Evolutionary conservation across 2,113 vertebrate genomes (phyloP).

Genomic region (Pelodiscus sinensis): DNA sequence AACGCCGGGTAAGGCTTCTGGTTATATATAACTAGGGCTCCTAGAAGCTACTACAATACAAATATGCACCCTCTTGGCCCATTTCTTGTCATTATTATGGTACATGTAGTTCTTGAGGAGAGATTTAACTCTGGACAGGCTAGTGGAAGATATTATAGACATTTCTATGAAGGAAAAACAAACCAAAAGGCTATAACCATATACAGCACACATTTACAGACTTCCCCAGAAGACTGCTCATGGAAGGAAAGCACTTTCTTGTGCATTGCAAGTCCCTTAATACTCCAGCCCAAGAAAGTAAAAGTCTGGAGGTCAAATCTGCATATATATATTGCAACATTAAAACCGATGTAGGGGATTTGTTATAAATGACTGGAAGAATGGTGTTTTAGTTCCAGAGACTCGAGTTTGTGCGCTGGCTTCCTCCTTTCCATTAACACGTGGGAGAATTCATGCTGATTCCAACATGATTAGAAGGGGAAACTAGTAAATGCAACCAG

Average conservation of each 20-base stretch:
- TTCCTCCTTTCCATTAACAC: conserved; percentile 48
- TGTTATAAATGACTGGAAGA: conserved; percentile 25
- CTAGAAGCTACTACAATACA: background rate
- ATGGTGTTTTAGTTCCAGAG: conserved; percentile 40
- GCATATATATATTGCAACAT: background rate
- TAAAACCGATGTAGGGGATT: background rate
- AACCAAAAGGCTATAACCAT: background rate
- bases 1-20: too few species aligned
- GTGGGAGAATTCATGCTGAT: conserved; percentile 26
- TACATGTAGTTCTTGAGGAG: background rate
- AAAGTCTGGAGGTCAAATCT: background rate
- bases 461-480: conserved; percentile 34
- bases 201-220: background rate
- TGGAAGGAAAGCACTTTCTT: background rate
- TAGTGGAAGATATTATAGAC: too few species aligned
- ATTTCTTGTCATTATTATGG: background rate
- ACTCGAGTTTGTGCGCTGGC: background rate
- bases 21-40: background rate
- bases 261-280: background rate
- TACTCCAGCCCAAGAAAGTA: background rate
- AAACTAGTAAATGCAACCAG: conserved; percentile 42
- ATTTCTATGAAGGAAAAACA: background rate
- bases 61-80: background rate
- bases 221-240: background rate
- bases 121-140: background rate